A percentile compares a stretch with the other conserved stretches of the same genome.
These are phyloP conservation scores for Solenopsis fugax DNA, from an alignment of 1,140 invertebrate species.

Conservation along the genomic window DNA sequence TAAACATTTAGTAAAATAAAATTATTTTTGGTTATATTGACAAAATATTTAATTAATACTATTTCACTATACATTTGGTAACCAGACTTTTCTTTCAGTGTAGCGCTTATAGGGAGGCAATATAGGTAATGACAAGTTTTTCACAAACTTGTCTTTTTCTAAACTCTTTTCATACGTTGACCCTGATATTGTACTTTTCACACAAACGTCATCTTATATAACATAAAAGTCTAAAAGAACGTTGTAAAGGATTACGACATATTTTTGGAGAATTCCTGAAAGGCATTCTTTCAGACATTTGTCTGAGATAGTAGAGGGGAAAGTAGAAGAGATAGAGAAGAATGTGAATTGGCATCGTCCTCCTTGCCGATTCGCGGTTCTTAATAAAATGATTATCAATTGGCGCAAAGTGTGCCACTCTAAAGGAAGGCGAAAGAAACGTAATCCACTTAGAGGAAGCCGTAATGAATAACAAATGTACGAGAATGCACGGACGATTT, in stretches of 20 bases:
- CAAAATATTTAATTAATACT: too few species aligned
- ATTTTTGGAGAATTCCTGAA: conserved; percentile 18
- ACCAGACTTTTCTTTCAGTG: too few species aligned
- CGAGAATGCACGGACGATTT: conserved; percentile 58
- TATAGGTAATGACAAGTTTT: background rate
- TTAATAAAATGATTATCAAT: conserved; percentile 18
- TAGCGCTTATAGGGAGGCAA: too few species aligned
- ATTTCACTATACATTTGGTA: too few species aligned
- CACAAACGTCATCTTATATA: background rate
- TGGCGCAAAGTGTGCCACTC: conserved; percentile 20
- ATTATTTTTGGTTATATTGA: too few species aligned
- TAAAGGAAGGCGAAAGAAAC: conserved; percentile 74
- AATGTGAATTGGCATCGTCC: background rate
- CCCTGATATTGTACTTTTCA: background rate
- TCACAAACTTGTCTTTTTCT: background rate
- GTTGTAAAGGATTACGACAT: background rate
- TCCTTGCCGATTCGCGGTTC: background rate
- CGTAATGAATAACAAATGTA: conserved; percentile 63
- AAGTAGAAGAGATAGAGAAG: conserved; percentile 4
- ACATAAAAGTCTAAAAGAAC: background rate
- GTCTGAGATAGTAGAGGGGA: background rate
- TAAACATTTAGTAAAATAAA: too few species aligned
- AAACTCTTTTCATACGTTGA: background rate
- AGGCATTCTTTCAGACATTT: background rate
- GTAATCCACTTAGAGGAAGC: conserved; percentile 72